Base-by-base conservation (phyloP, 1,140 invertebrate genomes). In the Geopemphigus sp. region DNA sequence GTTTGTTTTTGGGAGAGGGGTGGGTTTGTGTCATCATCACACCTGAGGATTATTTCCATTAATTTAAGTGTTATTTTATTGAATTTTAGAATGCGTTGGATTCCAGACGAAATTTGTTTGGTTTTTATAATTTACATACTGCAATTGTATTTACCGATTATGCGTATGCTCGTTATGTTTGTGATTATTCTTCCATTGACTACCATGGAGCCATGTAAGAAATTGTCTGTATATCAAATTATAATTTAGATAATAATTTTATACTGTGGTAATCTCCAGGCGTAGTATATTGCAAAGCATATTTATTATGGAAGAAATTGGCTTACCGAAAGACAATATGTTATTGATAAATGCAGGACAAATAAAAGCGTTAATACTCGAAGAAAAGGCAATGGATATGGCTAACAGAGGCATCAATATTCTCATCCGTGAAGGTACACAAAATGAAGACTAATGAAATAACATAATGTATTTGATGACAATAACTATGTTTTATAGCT, bases 121-220 rank as follows among this genome's bases (percentile, higher is more conserved):
- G 93, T 15, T 90, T 90, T 82, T 90, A 90, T 84, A 96, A 95
- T 87, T 89, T 97, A 78, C 91, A 93, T 84, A 92, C 96, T 76
- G 95, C 95, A 1, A 89, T 93, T 39, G 92, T 92, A 39, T 91
- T 95, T 85, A 95, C 96, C 87, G 95, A 97, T 87, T 86, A 97
- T 17, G 94, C 94, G 1, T 97, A 97, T 87, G 94, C 94, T 47
- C 90, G 93, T 22, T 97, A 97, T 85, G 94, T 97, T 14, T 89
- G 92, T 64, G 94, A 97, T 86, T 97, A 98, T 85, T 95, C 90
- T 84, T 92, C 93, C 15, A 94, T 95, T 8, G 90, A 91, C 81
- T 97, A 97, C 85, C 88, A 88, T 82, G 88, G 90, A 85, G 94
- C 94, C 26, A 89, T 89, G 88, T 90, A 85, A 82, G 32, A 63